Base-by-base conservation (phyloP, 2,113 vertebrate genomes). In the Clarias magur region DNA sequence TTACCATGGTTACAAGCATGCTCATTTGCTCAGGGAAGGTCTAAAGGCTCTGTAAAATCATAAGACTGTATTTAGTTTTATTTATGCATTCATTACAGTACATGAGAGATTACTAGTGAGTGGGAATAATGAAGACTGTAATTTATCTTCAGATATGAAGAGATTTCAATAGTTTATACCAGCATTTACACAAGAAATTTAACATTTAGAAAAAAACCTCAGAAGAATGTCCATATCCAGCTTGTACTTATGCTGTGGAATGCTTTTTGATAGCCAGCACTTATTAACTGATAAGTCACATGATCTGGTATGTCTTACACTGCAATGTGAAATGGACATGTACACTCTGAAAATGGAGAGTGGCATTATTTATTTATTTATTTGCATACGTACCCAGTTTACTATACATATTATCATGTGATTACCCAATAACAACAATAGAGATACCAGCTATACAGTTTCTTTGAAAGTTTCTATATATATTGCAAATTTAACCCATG, bases 71-170 rank as follows among this genome's bases (percentile, higher is more conserved):
- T 56, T 76, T 78, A 5, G 16, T 48, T 65, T 83, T 67, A 53
- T 67, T 67, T 67, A 67, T 67, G 11, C 23, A n/a, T 82, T 65
- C 23, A 48, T 82, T 65, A 59, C 56, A 17, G 38, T 19, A 48
- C 48, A 48, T 7, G 15, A 65, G 60, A 82, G 62, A 54, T 82
- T 42, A 67, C 42, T 82, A 67, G 48, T 67, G 81, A 82, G 81
- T 48, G 62, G 81, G 81, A 23, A 53, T 67, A 82, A 82, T 82
- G n/a, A 65, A 48, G 21, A 65, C 13, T 13, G 59, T 82, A 17
- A 82, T 53, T 67, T 82, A 53, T 82, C 80, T 48, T 63, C 21
- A 13, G 17, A 48, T n/a, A 53, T 25, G 73, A 53, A 76, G 21
- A 76, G 38, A 48, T 75, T 48, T 0, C 12, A 23, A 73, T 53